Conservation (phyloP, 1,140 invertebrate genomes). For the Formica exsecta region DNA sequence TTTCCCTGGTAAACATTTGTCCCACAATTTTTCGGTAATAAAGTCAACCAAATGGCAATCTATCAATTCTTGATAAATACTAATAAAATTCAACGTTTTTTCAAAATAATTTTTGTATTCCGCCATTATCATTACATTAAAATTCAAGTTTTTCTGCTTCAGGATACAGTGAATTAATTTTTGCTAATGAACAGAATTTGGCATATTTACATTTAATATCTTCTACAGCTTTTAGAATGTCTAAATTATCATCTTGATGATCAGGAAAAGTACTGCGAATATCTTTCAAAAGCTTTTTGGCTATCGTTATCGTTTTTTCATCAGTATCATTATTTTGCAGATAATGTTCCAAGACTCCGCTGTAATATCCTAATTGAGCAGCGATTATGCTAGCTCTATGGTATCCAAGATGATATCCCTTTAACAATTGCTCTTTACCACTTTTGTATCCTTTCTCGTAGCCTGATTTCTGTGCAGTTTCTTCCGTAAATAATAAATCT, state of each 20-base stretch:
- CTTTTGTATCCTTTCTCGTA: slow-evolving; percentile 81
- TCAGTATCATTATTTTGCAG: slow-evolving; percentile 66
- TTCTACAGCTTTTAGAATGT: slow-evolving; percentile 89
- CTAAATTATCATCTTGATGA: slow-evolving; percentile 88
- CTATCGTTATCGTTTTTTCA: slow-evolving; percentile 86
- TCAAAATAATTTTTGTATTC: slow-evolving; percentile 86
- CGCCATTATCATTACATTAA: slow-evolving; percentile 77
- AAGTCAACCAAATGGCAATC: slow-evolving; percentile 94
- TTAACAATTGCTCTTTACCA: slow-evolving; percentile 78
- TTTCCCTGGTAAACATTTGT: slow-evolving; percentile 86
- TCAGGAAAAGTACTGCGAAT: slow-evolving; percentile 89
- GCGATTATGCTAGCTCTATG: slow-evolving; percentile 82
- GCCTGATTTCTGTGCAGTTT: slow-evolving; percentile 78
- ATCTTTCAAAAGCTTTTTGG: slow-evolving; percentile 87
- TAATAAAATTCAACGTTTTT: slow-evolving; percentile 87
- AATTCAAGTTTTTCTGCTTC: slow-evolving; percentile 87
- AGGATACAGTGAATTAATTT: slow-evolving; percentile 87
- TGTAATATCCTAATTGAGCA: slow-evolving; percentile 84
- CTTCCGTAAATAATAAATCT: slow-evolving; percentile 82
- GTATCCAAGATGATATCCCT: slow-evolving; percentile 84
- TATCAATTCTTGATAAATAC: slow-evolving; percentile 88
- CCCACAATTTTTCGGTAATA: slow-evolving; percentile 91
- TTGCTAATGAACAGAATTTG: slow-evolving; percentile 89
- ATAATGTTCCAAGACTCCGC: slow-evolving; percentile 79
- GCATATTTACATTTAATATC: slow-evolving; percentile 90